Evolutionary conservation across 1,140 invertebrate species (phyloP).

Genomic region (Musca vetustissima): DNA sequence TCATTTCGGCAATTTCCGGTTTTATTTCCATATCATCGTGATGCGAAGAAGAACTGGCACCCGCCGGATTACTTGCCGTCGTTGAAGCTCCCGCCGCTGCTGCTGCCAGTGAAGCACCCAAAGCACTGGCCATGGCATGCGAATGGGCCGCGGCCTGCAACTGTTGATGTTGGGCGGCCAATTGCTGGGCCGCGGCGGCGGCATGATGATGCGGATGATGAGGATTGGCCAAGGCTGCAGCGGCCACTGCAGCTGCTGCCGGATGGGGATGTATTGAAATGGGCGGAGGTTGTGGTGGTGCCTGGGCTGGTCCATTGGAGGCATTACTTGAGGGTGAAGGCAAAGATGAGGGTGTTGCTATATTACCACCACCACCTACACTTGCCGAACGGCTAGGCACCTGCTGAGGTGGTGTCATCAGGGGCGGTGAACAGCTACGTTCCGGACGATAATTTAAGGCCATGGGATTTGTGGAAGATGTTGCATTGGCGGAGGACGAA

Average conservation of each 20-base stretch:
- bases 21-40: slow-evolving; percentile 86
- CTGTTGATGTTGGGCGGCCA: slow-evolving; percentile 47
- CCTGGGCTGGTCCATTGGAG: no score
- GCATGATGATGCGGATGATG: slow-evolving; percentile 34
- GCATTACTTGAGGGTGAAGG: slow-evolving; percentile 44
- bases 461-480: slow-evolving; percentile 15
- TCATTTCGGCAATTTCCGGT: slow-evolving; percentile 92
- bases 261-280: slow-evolving; percentile 26
- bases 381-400: slow-evolving; percentile 30
- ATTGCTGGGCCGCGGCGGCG: slow-evolving; percentile 46
- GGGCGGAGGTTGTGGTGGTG: slow-evolving; percentile 24
- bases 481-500: slow-evolving; percentile 11
- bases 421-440: slow-evolving; percentile 34
- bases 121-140: slow-evolving; percentile 46
- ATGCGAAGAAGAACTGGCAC: slow-evolving; percentile 32
- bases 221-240: slow-evolving; percentile 28
- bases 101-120: slow-evolving; percentile 41
- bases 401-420: slow-evolving; percentile 29
- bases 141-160: slow-evolving; percentile 43
- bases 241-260: slow-evolving; percentile 39
- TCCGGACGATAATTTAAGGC: slow-evolving; percentile 29
- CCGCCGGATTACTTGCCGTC: slow-evolving; percentile 22
- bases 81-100: slow-evolving; percentile 25
- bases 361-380: slow-evolving; percentile 12
- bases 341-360: slow-evolving; percentile 36